Base-by-base conservation (phyloP, 2,113 vertebrate genomes). In the Siniperca knerii region DNA sequence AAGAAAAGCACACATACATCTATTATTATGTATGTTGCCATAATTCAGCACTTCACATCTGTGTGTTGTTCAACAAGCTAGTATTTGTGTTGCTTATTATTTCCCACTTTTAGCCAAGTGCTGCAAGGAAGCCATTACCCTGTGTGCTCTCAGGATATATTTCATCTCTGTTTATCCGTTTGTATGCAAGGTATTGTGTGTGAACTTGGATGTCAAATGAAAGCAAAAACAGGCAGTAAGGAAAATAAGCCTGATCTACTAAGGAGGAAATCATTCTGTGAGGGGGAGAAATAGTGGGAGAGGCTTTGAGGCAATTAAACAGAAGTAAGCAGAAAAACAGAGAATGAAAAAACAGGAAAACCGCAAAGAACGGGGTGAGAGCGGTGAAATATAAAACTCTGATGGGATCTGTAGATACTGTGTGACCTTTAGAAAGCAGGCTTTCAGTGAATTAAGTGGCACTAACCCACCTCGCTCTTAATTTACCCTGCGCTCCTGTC, bases 361-460 rank as follows among this genome's bases (percentile, higher is more conserved):
- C 46, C 0, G 15, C 20, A 18, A 55, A 86, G 65, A 64, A 79
- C 65, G 33, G 65, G 33, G 55, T 52, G 23, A 80, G n/a, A 75
- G 50, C 42, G 23, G 82, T 50, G 75, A 88, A 89, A 91, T 69
- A 20, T 68, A 58, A 85, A 82, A 62, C 77, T 83, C 66, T 29
- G 75, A 75, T 82, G 67, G 55, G 23, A 87, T 87, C 57, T 66
- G 55, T 81, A 75, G 80, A 87, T 74, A 79, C 64, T 9, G 50
- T 75, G 71, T 82, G 88, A 89, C 84, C 86, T 91, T 90, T 84
- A 66, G 29, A 81, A 83, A 90, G 48, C 66, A 61, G 50, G 50
- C 76, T 29, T 8, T 67, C 16, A 18, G 29, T 44, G 60, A 85
- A 55, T 84, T 23, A 68, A 86, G 58, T 84, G 77, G 55, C 75